phyloP scores from a whole-genome alignment of 2,888 invertebrate species.

The Minunthozetes semirufus region DNA sequence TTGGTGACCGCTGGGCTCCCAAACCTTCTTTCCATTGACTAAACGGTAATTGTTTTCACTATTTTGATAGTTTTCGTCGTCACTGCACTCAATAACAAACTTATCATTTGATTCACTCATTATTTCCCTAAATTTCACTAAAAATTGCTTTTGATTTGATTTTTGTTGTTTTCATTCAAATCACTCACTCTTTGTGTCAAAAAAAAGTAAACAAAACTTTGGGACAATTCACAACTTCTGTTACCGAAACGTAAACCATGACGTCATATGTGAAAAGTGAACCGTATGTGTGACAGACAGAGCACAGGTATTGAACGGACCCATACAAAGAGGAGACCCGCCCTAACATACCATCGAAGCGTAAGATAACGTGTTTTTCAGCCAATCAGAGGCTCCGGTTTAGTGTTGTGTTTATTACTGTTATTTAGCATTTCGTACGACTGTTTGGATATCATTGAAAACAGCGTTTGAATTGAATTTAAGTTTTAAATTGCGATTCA shows the following conservation, averaged over 20 bases:
- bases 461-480: not conserved
- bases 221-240: too few relatives aligned
- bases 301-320: not conserved
- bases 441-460: not conserved
- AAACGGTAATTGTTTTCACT: constrained; percentile 8
- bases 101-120: constrained; percentile 23
- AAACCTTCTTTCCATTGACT: constrained; percentile 33
- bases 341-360: not conserved
- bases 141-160: not conserved
- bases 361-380: not conserved
- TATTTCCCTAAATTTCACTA: not conserved
- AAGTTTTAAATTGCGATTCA: not conserved
- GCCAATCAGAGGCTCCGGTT: not conserved
- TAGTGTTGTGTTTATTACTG: not conserved
- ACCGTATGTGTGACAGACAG: not conserved
- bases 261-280: too few relatives aligned
- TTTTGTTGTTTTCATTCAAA: not conserved
- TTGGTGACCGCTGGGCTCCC: constrained; percentile 43
- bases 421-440: not conserved
- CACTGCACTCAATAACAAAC: constrained; percentile 33
- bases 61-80: constrained; percentile 35
- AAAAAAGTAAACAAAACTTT: too few relatives aligned
- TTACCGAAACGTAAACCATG: too few relatives aligned
- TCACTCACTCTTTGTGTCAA: too few relatives aligned
- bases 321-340: not conserved